phyloP scores from a whole-genome alignment of 2,888 invertebrate species.

The Gastracanthus pulcherrimus region DNA sequence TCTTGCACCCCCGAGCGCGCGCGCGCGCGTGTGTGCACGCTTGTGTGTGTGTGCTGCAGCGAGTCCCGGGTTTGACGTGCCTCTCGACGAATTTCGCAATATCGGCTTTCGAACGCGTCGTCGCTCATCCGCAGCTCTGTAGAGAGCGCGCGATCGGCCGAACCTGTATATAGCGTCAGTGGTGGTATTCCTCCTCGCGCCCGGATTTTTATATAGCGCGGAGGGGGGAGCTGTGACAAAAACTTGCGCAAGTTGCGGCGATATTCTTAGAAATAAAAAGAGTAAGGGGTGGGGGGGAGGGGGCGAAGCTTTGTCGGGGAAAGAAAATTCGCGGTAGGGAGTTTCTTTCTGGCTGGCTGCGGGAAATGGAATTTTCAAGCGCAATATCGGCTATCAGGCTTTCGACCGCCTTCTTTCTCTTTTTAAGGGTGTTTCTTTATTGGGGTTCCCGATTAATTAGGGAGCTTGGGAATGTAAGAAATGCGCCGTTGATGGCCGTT shows the following conservation, averaged over 20 bases:
- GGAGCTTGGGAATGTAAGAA: conserved; percentile 18
- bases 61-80: conserved; percentile 40
- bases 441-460: conserved; percentile 45
- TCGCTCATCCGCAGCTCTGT: too few species aligned
- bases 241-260: conserved; percentile 47
- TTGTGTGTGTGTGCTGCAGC: not conserved
- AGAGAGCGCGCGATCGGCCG: conserved; percentile 3
- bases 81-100: conserved; percentile 58
- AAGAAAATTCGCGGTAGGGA: conserved; percentile 46
- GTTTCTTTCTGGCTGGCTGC: conserved; percentile 13
- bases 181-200: conserved; percentile 2
- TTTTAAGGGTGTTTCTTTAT: not conserved
- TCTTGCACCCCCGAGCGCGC: not conserved
- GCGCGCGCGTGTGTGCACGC: not conserved
- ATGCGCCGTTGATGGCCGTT: not conserved
- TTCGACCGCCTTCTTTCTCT: conserved; percentile 10
- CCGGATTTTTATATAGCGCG: not conserved
- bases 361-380: conserved; percentile 55
- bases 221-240: conserved; percentile 42
- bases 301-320: conserved; percentile 39
- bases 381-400: conserved; percentile 49
- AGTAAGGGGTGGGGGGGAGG: not conserved
- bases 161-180: too few species aligned
- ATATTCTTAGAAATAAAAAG: conserved; percentile 55
- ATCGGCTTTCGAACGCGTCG: conserved; percentile 50